phyloP scores from a whole-genome alignment of 2,113 vertebrate genomes.

The Beaufortia kweichowensis region DNA sequence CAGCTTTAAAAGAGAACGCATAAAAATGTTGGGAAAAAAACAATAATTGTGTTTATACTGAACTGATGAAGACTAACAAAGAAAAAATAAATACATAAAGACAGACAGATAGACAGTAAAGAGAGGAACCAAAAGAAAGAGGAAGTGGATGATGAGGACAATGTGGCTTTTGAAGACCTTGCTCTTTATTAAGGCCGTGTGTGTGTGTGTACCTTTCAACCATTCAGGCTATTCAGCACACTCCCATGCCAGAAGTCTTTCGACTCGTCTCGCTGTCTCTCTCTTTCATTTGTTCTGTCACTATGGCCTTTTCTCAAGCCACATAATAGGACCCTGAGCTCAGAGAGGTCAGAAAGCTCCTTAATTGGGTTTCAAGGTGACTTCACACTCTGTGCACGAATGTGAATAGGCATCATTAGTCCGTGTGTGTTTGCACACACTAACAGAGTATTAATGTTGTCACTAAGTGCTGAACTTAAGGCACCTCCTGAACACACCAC shows the following conservation, averaged over 20 bases:
- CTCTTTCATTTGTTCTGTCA: conserved; percentile 51
- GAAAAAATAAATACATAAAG: no score
- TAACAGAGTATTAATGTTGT: conserved; percentile 13
- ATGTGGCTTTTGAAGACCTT: conserved; percentile 64
- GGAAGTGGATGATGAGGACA: background rate
- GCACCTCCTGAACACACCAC: conserved; percentile 6
- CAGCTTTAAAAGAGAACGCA: no score
- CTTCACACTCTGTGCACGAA: conserved; percentile 43
- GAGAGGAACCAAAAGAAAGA: background rate
- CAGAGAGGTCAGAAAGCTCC: conserved; percentile 63
- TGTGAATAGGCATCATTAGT: conserved; percentile 40
- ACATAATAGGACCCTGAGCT: conserved; percentile 54
- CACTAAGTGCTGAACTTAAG: background rate
- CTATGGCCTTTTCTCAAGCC: conserved; percentile 30
- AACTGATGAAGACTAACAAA: no score
- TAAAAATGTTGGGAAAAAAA: no score
- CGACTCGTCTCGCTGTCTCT: conserved; percentile 55
- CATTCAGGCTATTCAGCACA: conserved; percentile 64
- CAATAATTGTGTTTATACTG: no score
- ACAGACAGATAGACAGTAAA: background rate
- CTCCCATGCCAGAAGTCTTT: conserved; percentile 69
- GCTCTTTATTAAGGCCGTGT: conserved; percentile 57
- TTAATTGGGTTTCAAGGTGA: conserved; percentile 75
- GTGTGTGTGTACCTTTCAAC: conserved; percentile 48
- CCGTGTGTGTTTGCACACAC: conserved; percentile 55